Conservation (phyloP, 1,140 invertebrate genomes). For the Adelges cooleyi region DNA sequence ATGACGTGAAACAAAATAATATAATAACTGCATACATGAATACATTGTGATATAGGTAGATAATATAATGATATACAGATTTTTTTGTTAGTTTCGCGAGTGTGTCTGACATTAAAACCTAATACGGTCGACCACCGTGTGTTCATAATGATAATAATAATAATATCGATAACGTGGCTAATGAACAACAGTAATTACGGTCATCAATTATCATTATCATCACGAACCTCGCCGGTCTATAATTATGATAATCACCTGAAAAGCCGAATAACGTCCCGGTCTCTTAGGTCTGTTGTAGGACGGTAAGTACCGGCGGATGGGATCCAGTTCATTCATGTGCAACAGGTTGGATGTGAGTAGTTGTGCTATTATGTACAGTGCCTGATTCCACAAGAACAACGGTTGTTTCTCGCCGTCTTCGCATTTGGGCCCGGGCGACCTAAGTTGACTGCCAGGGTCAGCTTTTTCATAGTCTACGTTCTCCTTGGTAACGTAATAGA, state of each 20-base stretch:
- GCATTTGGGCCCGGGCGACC: slow-evolving; percentile 47
- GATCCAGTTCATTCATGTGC: slow-evolving; percentile 91
- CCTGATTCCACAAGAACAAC: slow-evolving; percentile 52
- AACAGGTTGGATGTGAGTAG: slow-evolving; percentile 76
- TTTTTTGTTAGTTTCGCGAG: too few species aligned
- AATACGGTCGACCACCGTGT: too few species aligned
- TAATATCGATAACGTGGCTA: too few species aligned
- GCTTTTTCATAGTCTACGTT: slow-evolving; percentile 59
- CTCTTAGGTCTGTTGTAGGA: slow-evolving; percentile 86
- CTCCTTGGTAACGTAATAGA: slow-evolving; percentile 81
- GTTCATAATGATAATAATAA: too few species aligned
- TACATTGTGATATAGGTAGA: not conserved
- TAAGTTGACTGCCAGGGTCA: slow-evolving; percentile 56
- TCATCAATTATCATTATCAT: not conserved
- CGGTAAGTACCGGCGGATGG: slow-evolving; percentile 85
- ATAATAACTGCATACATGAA: not conserved
- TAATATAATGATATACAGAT: not conserved
- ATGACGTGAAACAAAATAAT: slow-evolving; percentile 27
- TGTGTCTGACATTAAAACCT: not conserved
- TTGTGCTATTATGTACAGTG: slow-evolving; percentile 87
- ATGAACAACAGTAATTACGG: not conserved
- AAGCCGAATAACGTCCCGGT: slow-evolving; percentile 87
- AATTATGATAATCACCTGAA: slow-evolving; percentile 60
- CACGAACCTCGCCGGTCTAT: not conserved
- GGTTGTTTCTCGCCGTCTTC: slow-evolving; percentile 40